Percentiles rank a stretch among this genome's conserved stretches.
Conservation (phyloP, 2,797 vertebrate genomes). For the Tamandua tetradactyla region DNA sequence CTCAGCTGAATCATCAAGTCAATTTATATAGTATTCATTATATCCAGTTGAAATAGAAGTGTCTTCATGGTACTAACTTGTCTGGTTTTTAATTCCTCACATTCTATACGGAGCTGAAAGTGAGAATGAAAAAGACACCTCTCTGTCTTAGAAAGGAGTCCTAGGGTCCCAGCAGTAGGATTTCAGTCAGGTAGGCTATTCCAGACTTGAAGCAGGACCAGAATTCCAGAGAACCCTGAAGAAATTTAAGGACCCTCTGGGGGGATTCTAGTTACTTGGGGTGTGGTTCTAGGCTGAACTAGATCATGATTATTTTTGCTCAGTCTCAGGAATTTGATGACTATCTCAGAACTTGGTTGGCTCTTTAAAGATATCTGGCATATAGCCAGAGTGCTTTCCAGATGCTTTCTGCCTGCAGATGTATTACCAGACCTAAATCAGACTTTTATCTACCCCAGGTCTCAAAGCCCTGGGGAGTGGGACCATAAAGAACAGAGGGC, state of each 20-base stretch:
- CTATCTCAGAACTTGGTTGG: background rate
- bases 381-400: background rate
- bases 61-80: background rate
- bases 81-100: background rate
- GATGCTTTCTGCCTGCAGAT: background rate
- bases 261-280: background rate
- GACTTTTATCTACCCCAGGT: background rate
- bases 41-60: background rate
- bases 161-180: background rate
- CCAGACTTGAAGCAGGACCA: background rate
- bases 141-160: background rate
- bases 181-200: background rate
- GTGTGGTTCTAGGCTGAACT: background rate
- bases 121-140: background rate
- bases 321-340: background rate
- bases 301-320: background rate
- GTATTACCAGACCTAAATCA: background rate
- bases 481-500: background rate
- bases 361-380: background rate
- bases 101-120: background rate
- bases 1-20: conserved; percentile 5
- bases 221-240: background rate
- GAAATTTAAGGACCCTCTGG: background rate
- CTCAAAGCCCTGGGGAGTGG: background rate
- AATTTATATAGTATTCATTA: background rate